Conservation (phyloP, 2,797 vertebrate species). For the Gymnoscopelus microlampas region DNA sequence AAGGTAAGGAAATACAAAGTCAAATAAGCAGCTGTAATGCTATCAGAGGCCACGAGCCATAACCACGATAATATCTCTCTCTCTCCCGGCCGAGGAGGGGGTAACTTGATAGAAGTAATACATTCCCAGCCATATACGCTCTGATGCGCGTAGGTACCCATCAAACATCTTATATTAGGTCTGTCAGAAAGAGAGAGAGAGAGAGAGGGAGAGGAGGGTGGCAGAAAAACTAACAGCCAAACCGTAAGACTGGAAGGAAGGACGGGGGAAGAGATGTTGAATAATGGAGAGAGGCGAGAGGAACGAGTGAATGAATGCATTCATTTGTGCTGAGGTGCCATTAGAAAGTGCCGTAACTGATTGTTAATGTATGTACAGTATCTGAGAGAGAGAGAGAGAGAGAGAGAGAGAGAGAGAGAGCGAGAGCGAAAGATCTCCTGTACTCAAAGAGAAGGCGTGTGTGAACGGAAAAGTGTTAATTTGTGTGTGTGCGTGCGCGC, state of each 20-base stretch:
- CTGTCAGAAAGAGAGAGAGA: constrained; percentile 55
- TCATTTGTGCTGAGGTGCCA: too few relatives aligned
- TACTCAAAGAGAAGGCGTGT: too few relatives aligned
- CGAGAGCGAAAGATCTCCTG: too few relatives aligned
- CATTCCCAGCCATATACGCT: constrained; percentile 52
- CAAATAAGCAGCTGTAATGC: constrained; percentile 71
- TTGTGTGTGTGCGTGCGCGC: too few relatives aligned
- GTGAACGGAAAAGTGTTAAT: too few relatives aligned
- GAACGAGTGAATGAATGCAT: too few relatives aligned
- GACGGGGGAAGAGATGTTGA: constrained; percentile 22
- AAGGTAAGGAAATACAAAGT: constrained; percentile 64
- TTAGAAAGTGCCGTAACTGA: too few relatives aligned
- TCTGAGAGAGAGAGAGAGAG: too few relatives aligned
- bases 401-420: too few relatives aligned
- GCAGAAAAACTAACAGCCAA: too few relatives aligned
- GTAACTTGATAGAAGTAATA: constrained; percentile 71
- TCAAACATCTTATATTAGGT: constrained; percentile 72
- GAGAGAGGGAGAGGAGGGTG: neutral
- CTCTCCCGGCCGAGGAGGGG: constrained; percentile 36
- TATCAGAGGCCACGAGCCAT: constrained; percentile 70
- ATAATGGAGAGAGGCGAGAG: too few relatives aligned
- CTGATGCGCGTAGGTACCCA: constrained; percentile 71
- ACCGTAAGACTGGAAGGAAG: neutral
- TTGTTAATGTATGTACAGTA: too few relatives aligned
- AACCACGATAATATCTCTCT: constrained; percentile 70